A percentile compares a stretch with the other conserved stretches of the same genome.
Conservation (phyloP, 2,797 vertebrate genomes). For the Enteromius argenteus region DNA sequence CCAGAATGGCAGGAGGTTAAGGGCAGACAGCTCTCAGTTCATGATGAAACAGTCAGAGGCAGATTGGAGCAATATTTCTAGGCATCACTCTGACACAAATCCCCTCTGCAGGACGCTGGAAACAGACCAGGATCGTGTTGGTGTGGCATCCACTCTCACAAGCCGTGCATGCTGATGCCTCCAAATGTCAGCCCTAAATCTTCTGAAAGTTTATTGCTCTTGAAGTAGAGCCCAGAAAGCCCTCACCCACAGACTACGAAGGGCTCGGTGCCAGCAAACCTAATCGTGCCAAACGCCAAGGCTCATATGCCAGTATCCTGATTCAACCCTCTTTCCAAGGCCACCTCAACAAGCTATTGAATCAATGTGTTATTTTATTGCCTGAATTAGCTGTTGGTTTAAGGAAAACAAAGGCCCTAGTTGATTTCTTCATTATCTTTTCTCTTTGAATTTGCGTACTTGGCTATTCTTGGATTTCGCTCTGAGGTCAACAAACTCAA, state of each 20-base stretch:
- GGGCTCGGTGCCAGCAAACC: slow-evolving; percentile 48
- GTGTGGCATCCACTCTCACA: slow-evolving; percentile 48
- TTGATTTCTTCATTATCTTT: slow-evolving; percentile 16
- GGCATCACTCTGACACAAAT: slow-evolving; percentile 56
- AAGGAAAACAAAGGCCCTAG: neutral
- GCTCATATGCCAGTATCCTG: slow-evolving; percentile 65
- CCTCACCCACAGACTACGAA: slow-evolving; percentile 63
- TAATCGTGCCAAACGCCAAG: slow-evolving; percentile 28
- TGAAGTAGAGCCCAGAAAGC: slow-evolving; percentile 62
- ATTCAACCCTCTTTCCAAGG: slow-evolving; percentile 43
- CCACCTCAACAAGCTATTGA: slow-evolving; percentile 25
- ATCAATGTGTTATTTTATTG: slow-evolving; percentile 30
- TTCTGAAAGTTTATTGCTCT: slow-evolving; percentile 64
- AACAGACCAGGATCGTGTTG: slow-evolving; percentile 67
- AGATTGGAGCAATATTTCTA: slow-evolving; percentile 52
- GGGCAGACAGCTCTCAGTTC: slow-evolving; percentile 45
- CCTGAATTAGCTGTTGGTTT: slow-evolving; percentile 21
- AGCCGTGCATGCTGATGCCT: slow-evolving; percentile 59
- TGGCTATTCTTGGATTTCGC: neutral
- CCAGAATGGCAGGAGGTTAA: slow-evolving; percentile 28
- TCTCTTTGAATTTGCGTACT: neutral
- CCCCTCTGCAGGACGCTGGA: slow-evolving; percentile 52
- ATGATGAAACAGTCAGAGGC: slow-evolving; percentile 47
- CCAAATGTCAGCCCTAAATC: slow-evolving; percentile 64
- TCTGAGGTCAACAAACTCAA: neutral